Evolutionary conservation across 2,888 invertebrate species (phyloP).

Genomic region (Tubiluchus corallicola): DNA sequence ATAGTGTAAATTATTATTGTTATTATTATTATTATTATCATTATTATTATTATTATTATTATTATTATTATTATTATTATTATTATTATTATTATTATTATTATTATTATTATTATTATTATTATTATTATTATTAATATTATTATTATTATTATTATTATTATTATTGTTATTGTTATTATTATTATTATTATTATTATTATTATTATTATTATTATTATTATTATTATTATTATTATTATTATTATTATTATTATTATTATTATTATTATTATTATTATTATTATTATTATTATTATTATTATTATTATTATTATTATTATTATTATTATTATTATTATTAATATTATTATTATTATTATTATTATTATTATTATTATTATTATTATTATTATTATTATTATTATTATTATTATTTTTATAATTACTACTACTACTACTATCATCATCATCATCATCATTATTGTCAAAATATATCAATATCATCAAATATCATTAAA

Average conservation of each 20-base stretch:
- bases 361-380: background rate
- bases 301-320: background rate
- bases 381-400: background rate
- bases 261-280: background rate
- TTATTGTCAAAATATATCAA: no score
- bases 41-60: conserved; percentile 3
- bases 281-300: background rate
- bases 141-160: conserved; percentile 3
- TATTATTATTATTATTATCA: conserved; percentile 3
- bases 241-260: background rate
- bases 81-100: conserved; percentile 3
- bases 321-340: background rate
- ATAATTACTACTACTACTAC: no score
- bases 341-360: background rate
- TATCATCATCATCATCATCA: background rate
- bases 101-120: conserved; percentile 3
- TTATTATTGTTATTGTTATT: background rate
- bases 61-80: conserved; percentile 3
- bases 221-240: background rate
- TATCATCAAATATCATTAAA: no score
- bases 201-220: background rate
- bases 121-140: conserved; percentile 1
- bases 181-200: background rate
- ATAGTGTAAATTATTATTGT: background rate
- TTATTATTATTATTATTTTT: background rate